These are phyloP conservation scores for Haplochromis burtoni DNA, from an alignment of 2,113 vertebrate genomes.

Conservation along the genomic window DNA sequence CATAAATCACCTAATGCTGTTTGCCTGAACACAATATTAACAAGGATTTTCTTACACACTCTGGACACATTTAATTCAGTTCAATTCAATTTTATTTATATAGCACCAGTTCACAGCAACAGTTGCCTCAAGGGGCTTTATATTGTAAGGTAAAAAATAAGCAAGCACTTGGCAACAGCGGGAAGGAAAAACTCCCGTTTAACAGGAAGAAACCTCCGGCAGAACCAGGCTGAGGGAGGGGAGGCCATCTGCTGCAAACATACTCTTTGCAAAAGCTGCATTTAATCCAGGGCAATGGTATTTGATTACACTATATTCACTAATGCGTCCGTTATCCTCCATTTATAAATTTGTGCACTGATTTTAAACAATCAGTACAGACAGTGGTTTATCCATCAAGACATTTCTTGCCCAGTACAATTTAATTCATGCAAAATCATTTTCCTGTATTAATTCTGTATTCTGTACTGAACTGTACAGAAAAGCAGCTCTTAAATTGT, in stretches of 20 bases:
- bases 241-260: not conserved
- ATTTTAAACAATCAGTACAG: not conserved
- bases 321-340: fast-evolving
- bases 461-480: not conserved
- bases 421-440: not conserved
- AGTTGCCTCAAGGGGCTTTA: not conserved
- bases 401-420: not conserved
- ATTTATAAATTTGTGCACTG: not conserved
- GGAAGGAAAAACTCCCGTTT: not conserved
- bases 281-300: not conserved
- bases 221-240: not conserved
- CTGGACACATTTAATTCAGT: not conserved
- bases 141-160: not conserved
- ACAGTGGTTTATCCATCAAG: not conserved
- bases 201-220: not conserved
- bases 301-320: not conserved
- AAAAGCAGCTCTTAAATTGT: slow-evolving; percentile 4
- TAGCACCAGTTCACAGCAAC: not conserved
- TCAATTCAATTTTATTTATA: not conserved
- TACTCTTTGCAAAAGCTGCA: not conserved
- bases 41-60: not conserved
- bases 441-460: not conserved
- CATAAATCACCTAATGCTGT: slow-evolving; percentile 21
- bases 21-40: slow-evolving; percentile 26
- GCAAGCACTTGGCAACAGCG: not conserved